phyloP scores from a whole-genome alignment of 2,797 vertebrate genomes.

The Malacoctenus gilli region DNA sequence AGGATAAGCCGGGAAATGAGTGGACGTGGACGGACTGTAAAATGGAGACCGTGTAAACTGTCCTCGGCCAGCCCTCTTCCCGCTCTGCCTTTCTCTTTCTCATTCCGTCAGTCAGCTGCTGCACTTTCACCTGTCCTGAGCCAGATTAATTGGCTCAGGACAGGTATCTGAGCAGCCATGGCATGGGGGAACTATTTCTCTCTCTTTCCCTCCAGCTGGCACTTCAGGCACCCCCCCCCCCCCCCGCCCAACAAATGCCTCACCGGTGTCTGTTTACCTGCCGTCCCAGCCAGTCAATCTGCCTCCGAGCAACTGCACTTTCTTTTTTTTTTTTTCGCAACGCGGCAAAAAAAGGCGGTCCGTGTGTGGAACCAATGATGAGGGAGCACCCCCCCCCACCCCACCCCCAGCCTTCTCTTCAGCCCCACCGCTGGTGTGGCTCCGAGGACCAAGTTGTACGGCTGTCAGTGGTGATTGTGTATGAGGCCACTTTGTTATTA shows the following conservation, averaged over 20 bases:
- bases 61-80: slow-evolving; percentile 5
- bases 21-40: slow-evolving; percentile 2
- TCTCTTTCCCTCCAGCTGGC: slow-evolving; percentile 52
- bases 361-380: background rate
- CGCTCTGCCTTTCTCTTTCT: slow-evolving; percentile 4
- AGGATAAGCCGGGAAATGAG: slow-evolving; percentile 14
- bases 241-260: background rate
- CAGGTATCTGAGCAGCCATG: slow-evolving; percentile 42
- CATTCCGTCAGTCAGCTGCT: slow-evolving; percentile 17
- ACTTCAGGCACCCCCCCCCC: slow-evolving; percentile 38
- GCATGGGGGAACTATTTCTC: slow-evolving; percentile 44
- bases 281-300: slow-evolving; percentile 32
- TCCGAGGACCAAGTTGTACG: background rate
- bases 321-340: slow-evolving; percentile 25
- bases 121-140: slow-evolving; percentile 51
- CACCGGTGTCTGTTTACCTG: slow-evolving; percentile 32
- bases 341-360: slow-evolving; percentile 5
- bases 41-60: slow-evolving; percentile 19
- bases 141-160: slow-evolving; percentile 57
- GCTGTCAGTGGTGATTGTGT: too few species aligned
- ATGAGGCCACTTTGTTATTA: background rate
- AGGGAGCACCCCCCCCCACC: background rate
- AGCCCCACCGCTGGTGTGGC: background rate
- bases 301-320: slow-evolving; percentile 18
- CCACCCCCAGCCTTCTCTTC: background rate